Base-by-base conservation (phyloP, 2,113 vertebrate genomes). In the Forbesichthys agassizii region DNA sequence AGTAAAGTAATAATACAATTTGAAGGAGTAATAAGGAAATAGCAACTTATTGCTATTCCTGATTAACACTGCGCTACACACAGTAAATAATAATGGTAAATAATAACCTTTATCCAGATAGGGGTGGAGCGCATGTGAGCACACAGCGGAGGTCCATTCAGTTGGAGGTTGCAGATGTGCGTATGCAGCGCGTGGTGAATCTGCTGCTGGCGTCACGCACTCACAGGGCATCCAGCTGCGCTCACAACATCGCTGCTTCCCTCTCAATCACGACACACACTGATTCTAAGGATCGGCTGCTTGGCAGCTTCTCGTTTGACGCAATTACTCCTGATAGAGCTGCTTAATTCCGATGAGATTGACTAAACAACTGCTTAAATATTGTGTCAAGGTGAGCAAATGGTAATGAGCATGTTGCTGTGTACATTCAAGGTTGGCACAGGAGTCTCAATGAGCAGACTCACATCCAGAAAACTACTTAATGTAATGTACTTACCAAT, bases 271-370 rank as follows among this genome's bases (percentile, higher is more conserved):
- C 61, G 69, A 73, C 80, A 83, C 80, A 83, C 81, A 77, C 86
- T 83, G 86, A 86, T 82, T 86, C 83, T 82, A 83, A 87, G 80
- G 75, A 86, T 74, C 74, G 68, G 86, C 80, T 47, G 80, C 80
- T 84, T 70, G 76, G 72, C 86, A 83, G 84, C 72, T 74, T 85
- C 79, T 88, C 80, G 81, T 88, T 89, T 88, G 71, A 86, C 79
- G 84, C 80, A 87, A 88, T 86, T 85, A 86, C 42, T 18, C 73
- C 61, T 77, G 67, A 77, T 82, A 84, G 73, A 56, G 48, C 64
- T 36, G 58, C 78, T 79, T 70, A 78, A 84, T 86, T 83, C 59
- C 47, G 52, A 69, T 66, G 73, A 75, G 80, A 70, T 66, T 12
- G 33, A 77, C 61, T 67, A 62, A 27, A 74, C 67, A 64, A 79